A percentile compares a stretch with the other conserved stretches of the same genome.
Conservation (phyloP, 2,888 invertebrate species). For the Chymomyza procnemis region DNA sequence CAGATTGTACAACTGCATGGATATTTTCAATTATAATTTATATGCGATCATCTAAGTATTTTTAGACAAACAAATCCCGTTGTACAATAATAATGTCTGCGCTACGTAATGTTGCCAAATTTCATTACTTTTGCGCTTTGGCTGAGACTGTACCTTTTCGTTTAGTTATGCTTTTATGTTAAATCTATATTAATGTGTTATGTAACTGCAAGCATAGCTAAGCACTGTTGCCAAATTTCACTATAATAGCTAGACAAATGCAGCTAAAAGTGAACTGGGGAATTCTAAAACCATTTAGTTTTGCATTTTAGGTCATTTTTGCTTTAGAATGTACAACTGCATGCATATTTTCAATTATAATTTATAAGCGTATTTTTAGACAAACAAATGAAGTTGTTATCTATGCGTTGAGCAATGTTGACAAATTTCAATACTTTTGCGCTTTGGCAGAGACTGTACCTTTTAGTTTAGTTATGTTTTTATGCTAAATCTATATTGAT, state of each 20-base stretch:
- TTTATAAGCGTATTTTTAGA: constrained; percentile 52
- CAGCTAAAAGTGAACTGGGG: too few relatives aligned
- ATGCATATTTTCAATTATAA: constrained; percentile 39
- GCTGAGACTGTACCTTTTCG: not conserved
- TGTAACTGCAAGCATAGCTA: too few relatives aligned
- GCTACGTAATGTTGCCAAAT: not conserved
- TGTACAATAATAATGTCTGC: not conserved
- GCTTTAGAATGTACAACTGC: constrained; percentile 30
- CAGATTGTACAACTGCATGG: constrained; percentile 35
- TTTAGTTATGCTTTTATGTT: too few relatives aligned
- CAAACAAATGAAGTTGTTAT: constrained; percentile 27
- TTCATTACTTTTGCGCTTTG: not conserved
- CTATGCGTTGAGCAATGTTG: not conserved
- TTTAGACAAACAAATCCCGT: constrained; percentile 46
- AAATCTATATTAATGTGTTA: too few relatives aligned
- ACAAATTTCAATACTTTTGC: not conserved
- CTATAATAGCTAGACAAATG: too few relatives aligned
- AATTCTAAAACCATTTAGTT: too few relatives aligned
- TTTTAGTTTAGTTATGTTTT: not conserved
- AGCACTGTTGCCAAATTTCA: too few relatives aligned
- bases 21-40: constrained; percentile 34
- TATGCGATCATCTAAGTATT: constrained; percentile 38
- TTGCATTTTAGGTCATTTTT: too few relatives aligned
- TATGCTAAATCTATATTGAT: too few relatives aligned
- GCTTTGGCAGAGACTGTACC: not conserved